Conservation (phyloP, 30 jellyfish, hydroid and myxozoan genomes). For the Rhopilema esculentum region DNA sequence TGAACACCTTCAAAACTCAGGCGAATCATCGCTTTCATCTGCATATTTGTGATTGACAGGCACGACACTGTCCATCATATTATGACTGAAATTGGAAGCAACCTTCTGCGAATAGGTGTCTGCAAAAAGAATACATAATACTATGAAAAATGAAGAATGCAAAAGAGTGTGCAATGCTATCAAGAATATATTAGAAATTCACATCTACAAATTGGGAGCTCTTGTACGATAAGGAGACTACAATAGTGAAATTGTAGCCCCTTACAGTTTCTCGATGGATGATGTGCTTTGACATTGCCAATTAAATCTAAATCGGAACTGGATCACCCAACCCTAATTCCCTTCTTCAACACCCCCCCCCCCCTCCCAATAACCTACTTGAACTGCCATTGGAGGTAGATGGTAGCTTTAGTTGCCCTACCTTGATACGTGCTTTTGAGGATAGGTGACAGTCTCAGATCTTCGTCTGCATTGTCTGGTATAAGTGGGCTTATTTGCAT, state of each 20-base stretch:
- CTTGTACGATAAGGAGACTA: no score
- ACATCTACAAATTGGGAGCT: no score
- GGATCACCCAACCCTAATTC: no score
- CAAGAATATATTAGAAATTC: no score
- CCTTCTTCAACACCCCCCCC: no score
- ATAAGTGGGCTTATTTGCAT: slow-evolving; percentile 5
- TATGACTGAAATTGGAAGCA: neutral
- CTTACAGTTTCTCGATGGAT: no score
- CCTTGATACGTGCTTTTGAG: neutral
- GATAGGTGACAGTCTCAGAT: neutral
- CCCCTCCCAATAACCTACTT: no score
- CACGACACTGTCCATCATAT: slow-evolving; percentile 20
- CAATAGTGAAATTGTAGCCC: no score
- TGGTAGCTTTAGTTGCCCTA: neutral
- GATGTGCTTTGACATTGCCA: no score
- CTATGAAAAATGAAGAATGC: no score
- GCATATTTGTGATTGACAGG: neutral
- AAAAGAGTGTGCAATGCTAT: neutral
- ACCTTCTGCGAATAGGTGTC: neutral
- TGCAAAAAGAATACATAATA: no score
- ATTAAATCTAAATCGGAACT: no score
- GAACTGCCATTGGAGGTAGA: neutral
- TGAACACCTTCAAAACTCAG: slow-evolving; percentile 14
- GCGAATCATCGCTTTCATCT: slow-evolving; percentile 6
- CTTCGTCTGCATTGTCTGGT: neutral